Percentiles rank a stretch among this genome's conserved stretches.
Conservation (phyloP, 1,140 invertebrate genomes). For the Drosophila kohkoa region DNA sequence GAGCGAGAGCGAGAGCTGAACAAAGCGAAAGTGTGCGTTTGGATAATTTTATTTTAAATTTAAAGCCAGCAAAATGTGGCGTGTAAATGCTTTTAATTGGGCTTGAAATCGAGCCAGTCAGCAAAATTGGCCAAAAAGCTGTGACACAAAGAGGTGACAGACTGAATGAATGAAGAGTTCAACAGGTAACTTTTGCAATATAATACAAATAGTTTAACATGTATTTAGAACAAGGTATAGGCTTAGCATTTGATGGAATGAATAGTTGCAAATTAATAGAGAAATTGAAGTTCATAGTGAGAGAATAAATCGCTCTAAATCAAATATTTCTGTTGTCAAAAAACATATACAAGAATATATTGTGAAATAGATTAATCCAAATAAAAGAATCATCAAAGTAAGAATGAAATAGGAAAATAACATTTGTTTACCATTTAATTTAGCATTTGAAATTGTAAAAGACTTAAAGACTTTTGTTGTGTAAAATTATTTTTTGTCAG, state of each 20-base stretch:
- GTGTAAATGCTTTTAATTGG: conserved; percentile 79
- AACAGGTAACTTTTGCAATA: conserved; percentile 38
- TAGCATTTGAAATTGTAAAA: no score
- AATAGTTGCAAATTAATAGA: not conserved
- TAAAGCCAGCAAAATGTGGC: conserved; percentile 72
- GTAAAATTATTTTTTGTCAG: no score
- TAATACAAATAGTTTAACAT: not conserved
- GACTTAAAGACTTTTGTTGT: no score
- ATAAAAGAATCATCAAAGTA: not conserved
- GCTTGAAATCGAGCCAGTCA: conserved; percentile 71
- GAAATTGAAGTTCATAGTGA: no score
- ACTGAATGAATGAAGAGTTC: conserved; percentile 4
- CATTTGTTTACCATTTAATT: no score
- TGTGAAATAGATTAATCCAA: not conserved
- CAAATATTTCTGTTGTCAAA: no score
- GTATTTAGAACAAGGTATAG: not conserved
- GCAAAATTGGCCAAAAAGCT: conserved; percentile 66
- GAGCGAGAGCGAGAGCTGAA: no score
- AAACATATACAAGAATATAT: no score
- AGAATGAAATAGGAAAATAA: not conserved
- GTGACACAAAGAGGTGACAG: not conserved
- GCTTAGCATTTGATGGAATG: not conserved
- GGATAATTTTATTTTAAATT: conserved; percentile 60
- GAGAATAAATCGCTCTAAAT: no score
- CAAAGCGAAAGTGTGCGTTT: conserved; percentile 21